Evolutionary conservation across 2,797 vertebrate species (phyloP).

Genomic region (Pantherophis alleghaniensis): DNA sequence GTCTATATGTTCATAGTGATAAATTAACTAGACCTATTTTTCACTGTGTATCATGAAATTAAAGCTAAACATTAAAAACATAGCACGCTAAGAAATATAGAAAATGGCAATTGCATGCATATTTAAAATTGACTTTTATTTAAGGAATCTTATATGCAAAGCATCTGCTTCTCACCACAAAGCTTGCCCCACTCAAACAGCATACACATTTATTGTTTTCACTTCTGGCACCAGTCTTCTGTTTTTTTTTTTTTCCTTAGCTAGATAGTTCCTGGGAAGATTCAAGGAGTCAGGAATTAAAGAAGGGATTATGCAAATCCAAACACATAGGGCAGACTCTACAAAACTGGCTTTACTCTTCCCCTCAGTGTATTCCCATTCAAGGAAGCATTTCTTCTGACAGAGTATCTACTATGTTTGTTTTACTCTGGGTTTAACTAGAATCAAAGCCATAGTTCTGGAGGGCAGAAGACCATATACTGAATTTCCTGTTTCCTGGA

Average conservation of each 20-base stretch:
- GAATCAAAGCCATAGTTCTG: background rate
- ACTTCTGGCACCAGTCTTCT: background rate
- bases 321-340: background rate
- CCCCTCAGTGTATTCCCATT: background rate
- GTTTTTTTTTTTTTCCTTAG: background rate
- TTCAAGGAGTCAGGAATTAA: background rate
- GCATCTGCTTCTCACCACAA: background rate
- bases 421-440: background rate
- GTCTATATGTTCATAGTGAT: background rate
- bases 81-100: constrained; percentile 25
- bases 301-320: background rate
- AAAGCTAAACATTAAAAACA: background rate
- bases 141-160: constrained; percentile 32
- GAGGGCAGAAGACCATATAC: background rate
- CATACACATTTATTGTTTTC: background rate
- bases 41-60: background rate
- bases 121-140: background rate
- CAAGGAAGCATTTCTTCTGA: background rate
- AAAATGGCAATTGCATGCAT: background rate
- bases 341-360: background rate
- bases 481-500: background rate
- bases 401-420: background rate
- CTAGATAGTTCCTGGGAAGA: background rate
- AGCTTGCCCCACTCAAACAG: background rate
- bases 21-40: background rate